Base-by-base conservation (phyloP, 2,888 invertebrate genomes). In the Synanthedon tipuliformis region DNA sequence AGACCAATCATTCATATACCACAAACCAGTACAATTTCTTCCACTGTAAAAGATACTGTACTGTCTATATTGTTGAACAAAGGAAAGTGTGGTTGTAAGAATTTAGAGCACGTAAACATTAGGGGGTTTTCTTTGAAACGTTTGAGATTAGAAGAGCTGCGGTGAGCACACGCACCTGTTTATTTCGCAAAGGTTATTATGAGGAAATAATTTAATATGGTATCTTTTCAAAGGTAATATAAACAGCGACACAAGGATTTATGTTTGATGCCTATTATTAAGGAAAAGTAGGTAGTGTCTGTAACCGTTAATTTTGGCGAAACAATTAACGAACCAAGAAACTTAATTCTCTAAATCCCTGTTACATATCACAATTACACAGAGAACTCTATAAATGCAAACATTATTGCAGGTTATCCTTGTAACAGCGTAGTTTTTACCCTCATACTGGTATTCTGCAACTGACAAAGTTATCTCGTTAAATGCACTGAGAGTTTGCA, bases 381-480 rank as follows among this genome's bases (percentile, higher is more conserved):
- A 27, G 27, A 27, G 27, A 27, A 34, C 34, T 34, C 34, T 34
- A 10, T 34, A 34, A 34, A 34, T 34, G 34, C 34, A 34, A 34
- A 34, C 8, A 34, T 34, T 34, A 34, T 34, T 34, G 10, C 8
- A 15, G 3, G 15, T n/a, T 45, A n/a, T 45, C 45, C 45, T 45
- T 45, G 45, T 8, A 13, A 7, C 13, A 15, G 34, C 8, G 13
- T 45, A 45, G n/a, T 75, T 77, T 75, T 75, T 77, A 61, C 65
- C 59, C 59, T 63, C 34, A 34, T 34, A 34, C 34, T 34, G 66
- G 61, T 72, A 27, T 50, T 62, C 59, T 56, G 52, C 63, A 68
- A 69, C 71, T 69, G 75, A 73, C 69, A 66, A 81, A 81, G 72
- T 81, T 81, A 81, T 73, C 80, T 81, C 78, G 75, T 81, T 81